These are phyloP conservation scores for Serranochromis macrocephalus DNA, from an alignment of 2,113 vertebrate genomes.

Conservation along the genomic window DNA sequence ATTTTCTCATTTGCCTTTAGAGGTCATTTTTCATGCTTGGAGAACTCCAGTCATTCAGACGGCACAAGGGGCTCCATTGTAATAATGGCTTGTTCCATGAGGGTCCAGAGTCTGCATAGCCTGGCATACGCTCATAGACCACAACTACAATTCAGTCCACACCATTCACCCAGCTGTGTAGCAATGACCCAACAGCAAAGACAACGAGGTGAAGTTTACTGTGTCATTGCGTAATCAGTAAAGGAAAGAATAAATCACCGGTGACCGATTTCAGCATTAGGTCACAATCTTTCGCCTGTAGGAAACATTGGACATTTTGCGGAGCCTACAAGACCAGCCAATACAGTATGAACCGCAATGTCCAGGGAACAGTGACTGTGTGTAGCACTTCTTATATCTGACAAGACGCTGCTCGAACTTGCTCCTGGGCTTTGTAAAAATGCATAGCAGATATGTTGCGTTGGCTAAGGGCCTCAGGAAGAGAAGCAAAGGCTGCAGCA, in stretches of 20 bases:
- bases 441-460: neutral
- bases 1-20: slow-evolving; percentile 69
- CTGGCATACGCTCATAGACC: slow-evolving; percentile 2
- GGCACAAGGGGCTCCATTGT: slow-evolving; percentile 45
- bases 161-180: slow-evolving; percentile 3
- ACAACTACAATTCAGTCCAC: slow-evolving; percentile 26
- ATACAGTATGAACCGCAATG: neutral
- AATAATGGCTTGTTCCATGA: slow-evolving; percentile 35
- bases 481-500: slow-evolving; percentile 99
- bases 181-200: slow-evolving; percentile 27
- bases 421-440: neutral
- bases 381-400: neutral
- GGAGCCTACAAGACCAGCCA: slow-evolving; percentile 21
- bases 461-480: slow-evolving; percentile 73
- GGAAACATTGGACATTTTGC: slow-evolving; percentile 7
- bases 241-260: slow-evolving; percentile 12
- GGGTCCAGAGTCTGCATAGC: slow-evolving; percentile 15
- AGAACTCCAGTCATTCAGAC: slow-evolving; percentile 57
- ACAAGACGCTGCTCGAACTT: neutral
- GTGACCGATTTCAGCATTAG: slow-evolving; percentile 23
- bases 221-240: slow-evolving; percentile 4
- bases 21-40: slow-evolving; percentile 68
- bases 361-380: slow-evolving; percentile 8
- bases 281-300: slow-evolving; percentile 18
- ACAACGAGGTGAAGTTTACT: neutral